phyloP scores from a whole-genome alignment of 2,888 invertebrate genomes.

The Dynastes hyllus region DNA sequence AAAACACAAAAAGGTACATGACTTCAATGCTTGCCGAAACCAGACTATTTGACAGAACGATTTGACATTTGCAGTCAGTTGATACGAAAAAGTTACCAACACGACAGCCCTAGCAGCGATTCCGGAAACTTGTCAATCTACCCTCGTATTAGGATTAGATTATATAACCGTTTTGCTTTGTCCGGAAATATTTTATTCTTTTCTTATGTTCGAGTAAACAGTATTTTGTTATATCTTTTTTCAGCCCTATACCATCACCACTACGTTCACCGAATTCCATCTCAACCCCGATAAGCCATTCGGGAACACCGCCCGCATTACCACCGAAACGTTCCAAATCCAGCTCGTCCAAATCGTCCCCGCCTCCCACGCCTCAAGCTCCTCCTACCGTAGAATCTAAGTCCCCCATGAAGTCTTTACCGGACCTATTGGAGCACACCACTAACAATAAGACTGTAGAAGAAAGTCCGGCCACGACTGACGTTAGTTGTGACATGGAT shows the following conservation, averaged over 20 bases:
- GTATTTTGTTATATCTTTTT: conserved; percentile 22
- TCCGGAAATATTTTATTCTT: no score
- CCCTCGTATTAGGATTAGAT: no score
- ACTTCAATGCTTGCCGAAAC: no score
- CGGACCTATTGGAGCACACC: conserved; percentile 69
- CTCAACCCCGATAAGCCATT: conserved; percentile 54
- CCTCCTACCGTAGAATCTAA: conserved; percentile 67
- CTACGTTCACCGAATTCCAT: conserved; percentile 57
- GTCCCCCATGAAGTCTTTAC: conserved; percentile 66
- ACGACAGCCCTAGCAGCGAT: no score
- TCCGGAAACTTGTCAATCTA: no score
- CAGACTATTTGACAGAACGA: no score
- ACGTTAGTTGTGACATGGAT: conserved; percentile 70
- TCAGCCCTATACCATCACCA: conserved; percentile 60
- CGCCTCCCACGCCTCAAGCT: conserved; percentile 68
- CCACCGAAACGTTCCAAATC: conserved; percentile 76
- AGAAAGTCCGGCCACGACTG: conserved; percentile 44
- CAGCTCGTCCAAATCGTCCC: conserved; percentile 72
- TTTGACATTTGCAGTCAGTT: no score
- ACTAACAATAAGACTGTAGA: conserved; percentile 52
- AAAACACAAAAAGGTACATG: no score
- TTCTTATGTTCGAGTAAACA: neutral
- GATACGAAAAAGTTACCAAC: no score
- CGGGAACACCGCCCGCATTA: conserved; percentile 75
- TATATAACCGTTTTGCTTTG: no score